These are phyloP conservation scores for Stercorarius parasiticus DNA, from an alignment of 2,113 vertebrate genomes.

Conservation along the genomic window DNA sequence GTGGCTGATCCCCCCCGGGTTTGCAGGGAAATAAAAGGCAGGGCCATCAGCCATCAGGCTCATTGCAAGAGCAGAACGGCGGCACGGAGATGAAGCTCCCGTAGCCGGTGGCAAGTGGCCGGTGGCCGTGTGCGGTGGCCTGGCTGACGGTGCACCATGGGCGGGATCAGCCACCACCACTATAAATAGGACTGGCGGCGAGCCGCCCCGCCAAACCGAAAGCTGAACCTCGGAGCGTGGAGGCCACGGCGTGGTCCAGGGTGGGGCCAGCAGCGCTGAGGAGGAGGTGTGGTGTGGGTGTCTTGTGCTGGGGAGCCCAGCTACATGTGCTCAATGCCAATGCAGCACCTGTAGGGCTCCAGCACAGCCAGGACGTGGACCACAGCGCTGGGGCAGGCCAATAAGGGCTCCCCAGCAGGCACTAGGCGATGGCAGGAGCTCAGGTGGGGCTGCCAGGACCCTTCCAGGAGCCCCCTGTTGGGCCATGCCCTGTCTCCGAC, in stretches of 20 bases:
- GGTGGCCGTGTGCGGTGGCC: not conserved
- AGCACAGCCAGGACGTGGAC: rapidly evolving
- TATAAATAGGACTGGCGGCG: not conserved
- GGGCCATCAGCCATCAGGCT: not conserved
- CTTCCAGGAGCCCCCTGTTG: conserved; percentile 28
- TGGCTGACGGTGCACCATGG: not conserved
- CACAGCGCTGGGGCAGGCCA: not conserved
- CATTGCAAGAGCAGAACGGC: rapidly evolving
- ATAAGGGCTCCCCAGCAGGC: not conserved
- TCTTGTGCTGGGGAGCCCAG: not conserved
- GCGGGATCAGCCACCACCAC: not conserved
- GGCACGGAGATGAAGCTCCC: rapidly evolving
- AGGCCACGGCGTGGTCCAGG: rapidly evolving
- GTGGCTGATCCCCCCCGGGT: not conserved
- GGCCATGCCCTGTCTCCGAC: conserved; percentile 76
- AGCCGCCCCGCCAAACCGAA: rapidly evolving
- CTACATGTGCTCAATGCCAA: not conserved
- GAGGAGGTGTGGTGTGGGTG: not conserved
- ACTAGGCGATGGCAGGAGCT: not conserved
- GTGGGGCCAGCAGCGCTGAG: not conserved
- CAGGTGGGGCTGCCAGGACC: conserved; percentile 13
- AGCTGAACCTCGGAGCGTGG: not conserved
- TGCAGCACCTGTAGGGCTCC: rapidly evolving
- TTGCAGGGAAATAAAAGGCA: not conserved
- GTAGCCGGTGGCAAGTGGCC: not conserved